A percentile compares a stretch with the other conserved stretches of the same genome.
Evolutionary conservation across 92 coral and sea anemone genomes (phyloP).

Genomic region (Phenganax subtilis): DNA sequence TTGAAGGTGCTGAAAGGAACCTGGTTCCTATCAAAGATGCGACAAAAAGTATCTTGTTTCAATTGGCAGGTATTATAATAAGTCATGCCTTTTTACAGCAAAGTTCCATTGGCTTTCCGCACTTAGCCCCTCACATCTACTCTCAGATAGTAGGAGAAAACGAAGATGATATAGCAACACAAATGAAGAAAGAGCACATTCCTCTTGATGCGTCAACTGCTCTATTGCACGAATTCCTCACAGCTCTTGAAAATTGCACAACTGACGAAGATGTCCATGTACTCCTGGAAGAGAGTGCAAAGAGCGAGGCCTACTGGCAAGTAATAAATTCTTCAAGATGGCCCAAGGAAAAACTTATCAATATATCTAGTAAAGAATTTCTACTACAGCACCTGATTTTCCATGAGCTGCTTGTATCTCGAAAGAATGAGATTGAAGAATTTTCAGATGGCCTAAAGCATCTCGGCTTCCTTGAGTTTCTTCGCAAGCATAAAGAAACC

Average conservation of each 20-base stretch:
- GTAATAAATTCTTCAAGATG: constrained; percentile 45
- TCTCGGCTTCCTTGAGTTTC: no score
- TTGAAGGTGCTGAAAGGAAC: constrained; percentile 31
- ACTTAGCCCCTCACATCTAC: constrained; percentile 25
- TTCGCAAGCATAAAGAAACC: no score
- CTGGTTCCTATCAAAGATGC: constrained; percentile 40
- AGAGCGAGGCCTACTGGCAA: constrained; percentile 43
- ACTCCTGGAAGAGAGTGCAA: constrained; percentile 32
- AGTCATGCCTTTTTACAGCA: not conserved
- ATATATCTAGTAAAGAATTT: constrained; percentile 25
- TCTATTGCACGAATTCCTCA: constrained; percentile 22
- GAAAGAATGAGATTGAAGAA: constrained; percentile 26
- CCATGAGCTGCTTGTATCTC: constrained; percentile 46
- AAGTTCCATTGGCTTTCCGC: constrained; percentile 34
- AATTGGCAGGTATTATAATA: constrained; percentile 35
- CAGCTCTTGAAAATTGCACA: constrained; percentile 21
- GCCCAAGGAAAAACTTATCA: constrained; percentile 39
- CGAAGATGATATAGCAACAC: constrained; percentile 22
- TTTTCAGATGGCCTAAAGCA: no score
- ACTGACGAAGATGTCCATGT: constrained; percentile 13
- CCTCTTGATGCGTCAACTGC: constrained; percentile 27
- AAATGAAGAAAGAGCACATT: constrained; percentile 28
- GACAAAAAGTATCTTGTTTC: constrained; percentile 30
- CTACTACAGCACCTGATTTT: constrained; percentile 44
- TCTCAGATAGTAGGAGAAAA: constrained; percentile 22